These are phyloP conservation scores for Lutjanus erythropterus DNA, from an alignment of 2,113 vertebrate genomes.

Conservation along the genomic window DNA sequence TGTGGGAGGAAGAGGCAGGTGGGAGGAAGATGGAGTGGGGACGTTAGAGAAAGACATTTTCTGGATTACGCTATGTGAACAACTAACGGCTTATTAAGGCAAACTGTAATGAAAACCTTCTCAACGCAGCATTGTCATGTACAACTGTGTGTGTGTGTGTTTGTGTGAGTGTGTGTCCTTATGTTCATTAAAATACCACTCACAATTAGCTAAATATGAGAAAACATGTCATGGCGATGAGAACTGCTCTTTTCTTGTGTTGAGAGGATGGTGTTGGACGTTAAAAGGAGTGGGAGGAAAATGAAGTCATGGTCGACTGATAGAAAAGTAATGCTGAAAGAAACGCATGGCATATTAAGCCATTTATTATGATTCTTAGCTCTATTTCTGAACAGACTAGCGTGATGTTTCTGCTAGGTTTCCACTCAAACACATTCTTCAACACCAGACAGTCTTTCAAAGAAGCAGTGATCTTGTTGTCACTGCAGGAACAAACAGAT, in stretches of 20 bases:
- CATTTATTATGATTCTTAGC: neutral
- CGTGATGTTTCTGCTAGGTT: neutral
- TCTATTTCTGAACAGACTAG: neutral
- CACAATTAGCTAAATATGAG: slow-evolving; percentile 13
- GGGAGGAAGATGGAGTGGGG: slow-evolving; percentile 45
- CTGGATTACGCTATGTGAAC: slow-evolving; percentile 54
- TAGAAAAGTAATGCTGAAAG: too few species aligned
- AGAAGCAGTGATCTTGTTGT: neutral
- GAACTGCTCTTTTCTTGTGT: slow-evolving; percentile 17
- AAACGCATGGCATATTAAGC: neutral
- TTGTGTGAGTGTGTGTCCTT: slow-evolving; percentile 1
- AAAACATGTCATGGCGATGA: slow-evolving; percentile 1
- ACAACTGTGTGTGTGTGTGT: neutral
- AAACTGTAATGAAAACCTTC: slow-evolving; percentile 29
- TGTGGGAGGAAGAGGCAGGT: slow-evolving; percentile 61
- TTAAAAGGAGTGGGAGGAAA: neutral
- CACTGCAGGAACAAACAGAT: neutral
- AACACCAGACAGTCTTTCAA: neutral
- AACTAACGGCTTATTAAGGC: slow-evolving; percentile 40
- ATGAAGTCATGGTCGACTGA: neutral
- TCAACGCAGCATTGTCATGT: slow-evolving; percentile 1
- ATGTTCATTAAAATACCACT: slow-evolving; percentile 7
- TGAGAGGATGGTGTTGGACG: neutral
- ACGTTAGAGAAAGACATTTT: slow-evolving; percentile 51
- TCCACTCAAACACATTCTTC: neutral